These are phyloP conservation scores for Zaprionus gabonicus DNA, from an alignment of 1,140 invertebrate species.

Conservation along the genomic window DNA sequence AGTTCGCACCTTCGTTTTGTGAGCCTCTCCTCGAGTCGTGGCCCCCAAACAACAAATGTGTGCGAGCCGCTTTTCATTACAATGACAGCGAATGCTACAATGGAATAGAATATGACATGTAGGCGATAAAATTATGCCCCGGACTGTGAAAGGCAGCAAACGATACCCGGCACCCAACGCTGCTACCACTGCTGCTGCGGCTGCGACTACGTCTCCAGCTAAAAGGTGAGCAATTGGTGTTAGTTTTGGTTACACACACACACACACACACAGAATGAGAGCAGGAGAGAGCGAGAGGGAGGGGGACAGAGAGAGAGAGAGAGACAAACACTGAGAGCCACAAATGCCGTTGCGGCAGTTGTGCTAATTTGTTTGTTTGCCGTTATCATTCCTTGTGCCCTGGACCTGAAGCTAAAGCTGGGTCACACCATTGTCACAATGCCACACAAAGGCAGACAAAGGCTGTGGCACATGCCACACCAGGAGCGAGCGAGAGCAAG, in stretches of 20 bases:
- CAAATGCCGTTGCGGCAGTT: slow-evolving; percentile 81
- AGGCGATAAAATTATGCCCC: slow-evolving; percentile 80
- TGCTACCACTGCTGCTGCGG: neutral
- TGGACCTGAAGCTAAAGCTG: slow-evolving; percentile 58
- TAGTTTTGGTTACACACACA: slow-evolving; percentile 46
- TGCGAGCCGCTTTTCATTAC: slow-evolving; percentile 69
- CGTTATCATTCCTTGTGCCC: slow-evolving; percentile 71
- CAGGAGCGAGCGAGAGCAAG: neutral
- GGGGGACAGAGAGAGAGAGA: neutral
- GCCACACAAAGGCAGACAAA: slow-evolving; percentile 29
- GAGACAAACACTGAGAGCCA: slow-evolving; percentile 37
- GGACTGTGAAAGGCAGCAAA: slow-evolving; percentile 15
- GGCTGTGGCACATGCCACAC: slow-evolving; percentile 18
- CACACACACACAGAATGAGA: slow-evolving; percentile 29
- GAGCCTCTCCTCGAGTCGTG: slow-evolving; percentile 59
- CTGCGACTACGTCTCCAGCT: slow-evolving; percentile 36
- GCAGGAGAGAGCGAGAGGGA: slow-evolving; percentile 37
- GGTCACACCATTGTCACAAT: slow-evolving; percentile 73
- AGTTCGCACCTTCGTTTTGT: slow-evolving; percentile 75
- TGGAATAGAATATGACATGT: slow-evolving; percentile 81
- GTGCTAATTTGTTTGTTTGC: slow-evolving; percentile 82
- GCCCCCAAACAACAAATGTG: slow-evolving; percentile 72
- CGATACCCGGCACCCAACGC: no score
- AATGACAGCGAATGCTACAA: slow-evolving; percentile 82
- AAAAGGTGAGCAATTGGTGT: slow-evolving; percentile 52